Base-by-base conservation (phyloP, 2,797 vertebrate species). In the Hipposideros larvatus region DNA sequence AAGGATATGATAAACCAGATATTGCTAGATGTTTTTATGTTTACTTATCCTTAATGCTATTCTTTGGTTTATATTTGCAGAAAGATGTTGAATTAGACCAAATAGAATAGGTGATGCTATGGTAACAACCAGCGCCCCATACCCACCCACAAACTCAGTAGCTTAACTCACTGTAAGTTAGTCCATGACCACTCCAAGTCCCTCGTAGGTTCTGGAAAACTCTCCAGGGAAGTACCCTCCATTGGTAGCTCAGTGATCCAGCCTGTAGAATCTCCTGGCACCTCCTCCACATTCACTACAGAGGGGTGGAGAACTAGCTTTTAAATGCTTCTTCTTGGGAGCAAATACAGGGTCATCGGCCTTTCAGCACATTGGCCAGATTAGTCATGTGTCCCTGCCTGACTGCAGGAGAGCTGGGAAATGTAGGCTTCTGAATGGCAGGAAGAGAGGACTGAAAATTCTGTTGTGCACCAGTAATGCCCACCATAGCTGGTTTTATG, bases 51-150 rank as follows among this genome's bases (percentile, higher is more conserved):
- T 68, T 80, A n/a, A 5, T 15, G 11, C 74, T 26, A 4, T 63
- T 92, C 63, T 78, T 87, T 55, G 61, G n/a, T 77, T 68, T 84
- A 21, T 79, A 24, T 82, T 83, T 71, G 63, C 10, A 68, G 41
- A 87, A 46, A 26, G 73, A 77, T 5, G 7, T 86, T 63, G 41
- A 31, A 11, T 95, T 94, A 87, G 73, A 28, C 19, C 10, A 73
- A 26, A 34, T 9, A 61, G 75, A 26, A 65, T n/a, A 48, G 41
- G 51, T 63, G 43, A 24, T 68, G 77, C 59, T 14, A 0, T 26
- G 41, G 34, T 37, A n/a, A 57, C 43, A 66, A 21, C 11, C 2
- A 8, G 31, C 8, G 2, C 34, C 37, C 28, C 37, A 8, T 1
- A 28, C 15, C 26, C 2, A 24, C 15, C 13, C 0, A 0, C 63